Conservation (phyloP, 2,113 vertebrate genomes). For the Echinops telfairi region DNA sequence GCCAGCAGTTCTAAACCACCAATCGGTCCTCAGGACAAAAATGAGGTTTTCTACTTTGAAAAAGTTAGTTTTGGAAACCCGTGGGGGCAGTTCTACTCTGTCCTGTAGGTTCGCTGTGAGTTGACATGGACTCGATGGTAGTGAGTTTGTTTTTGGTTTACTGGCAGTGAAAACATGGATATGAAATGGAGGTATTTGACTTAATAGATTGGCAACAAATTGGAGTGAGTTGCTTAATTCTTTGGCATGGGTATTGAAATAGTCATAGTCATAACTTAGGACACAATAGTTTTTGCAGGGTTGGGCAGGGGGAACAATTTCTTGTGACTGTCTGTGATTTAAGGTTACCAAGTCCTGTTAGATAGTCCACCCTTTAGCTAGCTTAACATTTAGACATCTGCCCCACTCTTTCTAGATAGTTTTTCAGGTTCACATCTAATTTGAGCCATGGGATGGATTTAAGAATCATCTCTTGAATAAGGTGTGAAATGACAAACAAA, state of each 20-base stretch:
- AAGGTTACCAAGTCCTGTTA: background rate
- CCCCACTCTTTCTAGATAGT: fast-evolving
- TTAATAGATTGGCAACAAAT: background rate
- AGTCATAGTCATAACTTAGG: background rate
- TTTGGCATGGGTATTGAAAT: background rate
- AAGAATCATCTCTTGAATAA: constrained; percentile 25
- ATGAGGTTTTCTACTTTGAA: too few species aligned
- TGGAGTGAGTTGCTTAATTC: background rate
- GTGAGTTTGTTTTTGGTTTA: too few species aligned
- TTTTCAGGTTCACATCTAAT: constrained; percentile 13
- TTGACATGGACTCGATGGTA: background rate
- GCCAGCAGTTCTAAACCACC: too few species aligned
- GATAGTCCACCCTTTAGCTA: background rate
- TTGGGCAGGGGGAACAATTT: background rate
- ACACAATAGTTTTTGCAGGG: background rate
- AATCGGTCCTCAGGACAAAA: too few species aligned
- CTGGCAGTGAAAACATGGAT: too few species aligned
- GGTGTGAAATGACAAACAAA: constrained; percentile 1
- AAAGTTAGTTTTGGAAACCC: too few species aligned
- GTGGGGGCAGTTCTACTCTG: too few species aligned
- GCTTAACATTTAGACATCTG: background rate
- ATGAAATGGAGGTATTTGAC: background rate
- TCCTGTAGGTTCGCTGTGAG: too few species aligned
- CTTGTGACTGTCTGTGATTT: background rate
- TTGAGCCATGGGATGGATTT: constrained; percentile 7